Percentiles rank a stretch among this genome's conserved stretches.
These are phyloP conservation scores for Megalurothrips usitatus DNA, from an alignment of 2,888 invertebrate genomes.

Conservation along the genomic window DNA sequence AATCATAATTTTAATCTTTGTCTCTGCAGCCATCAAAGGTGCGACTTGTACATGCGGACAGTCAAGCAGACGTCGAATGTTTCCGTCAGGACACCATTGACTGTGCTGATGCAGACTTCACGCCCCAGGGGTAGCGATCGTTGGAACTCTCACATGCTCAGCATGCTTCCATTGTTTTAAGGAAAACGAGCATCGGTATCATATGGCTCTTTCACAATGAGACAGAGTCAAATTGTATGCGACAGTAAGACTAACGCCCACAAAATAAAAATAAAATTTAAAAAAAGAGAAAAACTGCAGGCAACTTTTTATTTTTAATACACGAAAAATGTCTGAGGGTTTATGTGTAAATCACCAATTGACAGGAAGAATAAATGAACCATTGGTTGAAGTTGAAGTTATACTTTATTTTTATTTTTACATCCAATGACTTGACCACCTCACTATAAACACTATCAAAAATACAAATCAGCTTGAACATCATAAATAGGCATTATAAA, in stretches of 20 bases:
- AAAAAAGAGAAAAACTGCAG: background rate
- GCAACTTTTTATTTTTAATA: conserved; percentile 10
- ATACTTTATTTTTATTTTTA: too few relatives aligned
- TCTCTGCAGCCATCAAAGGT: conserved; percentile 50
- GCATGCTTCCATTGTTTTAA: background rate
- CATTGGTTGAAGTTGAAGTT: too few relatives aligned
- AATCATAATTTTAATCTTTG: conserved; percentile 31
- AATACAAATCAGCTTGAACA: too few relatives aligned
- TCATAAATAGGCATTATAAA: too few relatives aligned
- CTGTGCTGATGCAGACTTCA: conserved; percentile 27
- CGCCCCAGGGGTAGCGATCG: background rate
- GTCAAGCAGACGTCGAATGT: conserved; percentile 67
- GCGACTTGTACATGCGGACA: conserved; percentile 62
- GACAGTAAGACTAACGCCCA: background rate
- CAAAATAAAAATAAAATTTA: background rate
- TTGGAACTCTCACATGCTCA: background rate
- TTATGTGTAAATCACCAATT: background rate
- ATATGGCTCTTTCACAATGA: too few relatives aligned
- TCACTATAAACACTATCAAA: too few relatives aligned
- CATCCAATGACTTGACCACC: too few relatives aligned
- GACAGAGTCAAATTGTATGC: background rate
- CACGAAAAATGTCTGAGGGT: background rate
- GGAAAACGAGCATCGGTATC: too few relatives aligned
- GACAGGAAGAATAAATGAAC: too few relatives aligned
- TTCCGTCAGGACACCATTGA: conserved; percentile 66